Conservation (phyloP, 2,797 vertebrate species). For the Argya squamiceps region DNA sequence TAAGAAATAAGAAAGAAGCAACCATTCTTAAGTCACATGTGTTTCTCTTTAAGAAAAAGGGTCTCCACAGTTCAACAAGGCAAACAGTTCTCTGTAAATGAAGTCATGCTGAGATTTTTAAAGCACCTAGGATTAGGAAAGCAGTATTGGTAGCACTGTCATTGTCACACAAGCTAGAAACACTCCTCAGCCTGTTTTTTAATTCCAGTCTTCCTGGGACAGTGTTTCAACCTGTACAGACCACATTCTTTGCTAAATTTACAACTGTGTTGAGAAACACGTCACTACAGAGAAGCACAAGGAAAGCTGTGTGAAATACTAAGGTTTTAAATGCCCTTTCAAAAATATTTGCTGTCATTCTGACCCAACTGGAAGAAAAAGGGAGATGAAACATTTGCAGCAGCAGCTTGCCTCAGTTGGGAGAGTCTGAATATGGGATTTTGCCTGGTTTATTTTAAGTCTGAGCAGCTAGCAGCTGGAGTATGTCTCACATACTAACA, state of each 20-base stretch:
- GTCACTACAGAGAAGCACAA: neutral
- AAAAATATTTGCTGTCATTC: neutral
- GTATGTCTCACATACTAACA: conserved; percentile 44
- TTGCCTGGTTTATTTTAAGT: conserved; percentile 65
- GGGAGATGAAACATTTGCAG: neutral
- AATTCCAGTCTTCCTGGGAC: neutral
- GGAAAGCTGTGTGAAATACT: neutral
- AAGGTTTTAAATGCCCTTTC: neutral
- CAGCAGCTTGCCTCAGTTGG: neutral
- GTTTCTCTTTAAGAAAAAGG: neutral
- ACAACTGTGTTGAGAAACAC: neutral
- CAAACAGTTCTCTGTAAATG: neutral
- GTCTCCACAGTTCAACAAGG: neutral
- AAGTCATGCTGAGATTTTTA: neutral
- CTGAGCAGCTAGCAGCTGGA: conserved; percentile 53
- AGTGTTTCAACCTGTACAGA: neutral
- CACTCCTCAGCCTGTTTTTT: neutral
- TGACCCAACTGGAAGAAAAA: neutral
- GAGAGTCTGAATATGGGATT: neutral
- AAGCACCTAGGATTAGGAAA: neutral
- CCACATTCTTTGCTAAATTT: conserved; percentile 2
- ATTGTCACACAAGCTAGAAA: neutral
- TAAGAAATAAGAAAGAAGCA: neutral
- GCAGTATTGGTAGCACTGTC: neutral
- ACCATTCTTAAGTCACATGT: neutral